phyloP scores from a whole-genome alignment of 64 coral and sea anemone species.

The Hydrozoanthus tunicans region DNA sequence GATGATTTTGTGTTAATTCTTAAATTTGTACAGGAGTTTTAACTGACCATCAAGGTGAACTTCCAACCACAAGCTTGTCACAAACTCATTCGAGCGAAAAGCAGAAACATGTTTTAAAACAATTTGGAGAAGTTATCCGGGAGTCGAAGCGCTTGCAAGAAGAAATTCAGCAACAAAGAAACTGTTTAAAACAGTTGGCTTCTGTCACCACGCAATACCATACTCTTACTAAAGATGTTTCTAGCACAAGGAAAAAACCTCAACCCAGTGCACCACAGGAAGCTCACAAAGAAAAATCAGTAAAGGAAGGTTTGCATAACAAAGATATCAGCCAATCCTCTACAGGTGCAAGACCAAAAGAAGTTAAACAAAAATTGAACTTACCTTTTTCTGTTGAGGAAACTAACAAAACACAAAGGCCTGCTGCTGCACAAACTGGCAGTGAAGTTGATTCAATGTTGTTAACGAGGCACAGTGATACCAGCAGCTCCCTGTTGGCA shows the following conservation, averaged over 20 bases:
- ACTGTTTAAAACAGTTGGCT: constrained; percentile 25
- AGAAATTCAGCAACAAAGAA: constrained; percentile 31
- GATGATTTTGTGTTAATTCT: not conserved
- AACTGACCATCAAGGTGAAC: constrained; percentile 4
- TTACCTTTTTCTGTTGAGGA: constrained; percentile 18
- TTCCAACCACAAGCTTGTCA: not conserved
- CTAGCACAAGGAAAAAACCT: not conserved
- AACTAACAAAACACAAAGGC: not conserved
- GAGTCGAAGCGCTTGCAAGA: not conserved
- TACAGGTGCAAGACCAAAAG: constrained; percentile 13
- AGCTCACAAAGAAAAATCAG: not conserved
- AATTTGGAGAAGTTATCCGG: not conserved
- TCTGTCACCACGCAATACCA: not conserved
- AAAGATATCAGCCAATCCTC: not conserved
- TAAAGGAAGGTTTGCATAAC: not conserved
- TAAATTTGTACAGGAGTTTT: not conserved
- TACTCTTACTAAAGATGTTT: not conserved
- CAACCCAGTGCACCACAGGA: not conserved
- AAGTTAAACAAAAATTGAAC: not conserved
- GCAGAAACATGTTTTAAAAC: not conserved
- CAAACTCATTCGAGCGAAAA: not conserved
- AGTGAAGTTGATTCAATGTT: not conserved
- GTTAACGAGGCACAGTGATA: not conserved
- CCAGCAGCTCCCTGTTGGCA: not conserved
- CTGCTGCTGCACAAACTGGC: not conserved